Base-by-base conservation (phyloP, 2,113 vertebrate genomes). In the Arenaria interpres region DNA sequence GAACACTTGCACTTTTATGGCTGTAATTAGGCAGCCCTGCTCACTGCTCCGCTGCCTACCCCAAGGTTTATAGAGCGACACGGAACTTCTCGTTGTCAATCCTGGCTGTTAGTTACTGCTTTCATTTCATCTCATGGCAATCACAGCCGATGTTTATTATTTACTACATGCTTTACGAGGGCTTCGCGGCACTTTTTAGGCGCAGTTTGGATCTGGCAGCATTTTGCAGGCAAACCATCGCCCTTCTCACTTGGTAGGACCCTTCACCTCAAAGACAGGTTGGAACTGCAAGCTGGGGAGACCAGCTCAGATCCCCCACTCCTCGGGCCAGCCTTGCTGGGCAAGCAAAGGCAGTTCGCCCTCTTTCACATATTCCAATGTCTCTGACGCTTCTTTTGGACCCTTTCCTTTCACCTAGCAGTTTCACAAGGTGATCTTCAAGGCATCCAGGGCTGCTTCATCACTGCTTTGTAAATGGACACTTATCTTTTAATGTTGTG, bases 391-490 rank as follows among this genome's bases (percentile, higher is more conserved):
- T 62, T 73, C 21, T 35, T 64, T 86, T 50, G 33, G 37, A 74
- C 43, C 9, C 73, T 83, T 69, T 51, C 46, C 41, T 86, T 77
- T 75, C 76, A 75, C 35, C 41, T 12, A 66, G 25, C 32, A 63
- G 25, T 64, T 90, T 71, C 43, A 74, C 83, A 94, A 92, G 86
- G 82, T 93, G 88, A 90, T 89, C 51, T 94, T 90, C 85, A 86
- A 77, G 71, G 63, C 71, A 83, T 21, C 41, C 63, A 51, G 43
- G 63, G 32, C 27, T 59, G 63, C 74, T 86, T 85, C 60, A 83
- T 77, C 88, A 71, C 4, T 77, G 50, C 90, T 88, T 64, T 75
- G 69, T 90, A 87, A 88, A 92, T 64, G 78, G 79, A 62, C 72
- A 60, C 37, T 90, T 91, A 56, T 13, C 39, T 93, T 90, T 86